These are phyloP conservation scores for Anagrus nilaparvatae DNA, from an alignment of 1,140 invertebrate genomes.

Conservation along the genomic window DNA sequence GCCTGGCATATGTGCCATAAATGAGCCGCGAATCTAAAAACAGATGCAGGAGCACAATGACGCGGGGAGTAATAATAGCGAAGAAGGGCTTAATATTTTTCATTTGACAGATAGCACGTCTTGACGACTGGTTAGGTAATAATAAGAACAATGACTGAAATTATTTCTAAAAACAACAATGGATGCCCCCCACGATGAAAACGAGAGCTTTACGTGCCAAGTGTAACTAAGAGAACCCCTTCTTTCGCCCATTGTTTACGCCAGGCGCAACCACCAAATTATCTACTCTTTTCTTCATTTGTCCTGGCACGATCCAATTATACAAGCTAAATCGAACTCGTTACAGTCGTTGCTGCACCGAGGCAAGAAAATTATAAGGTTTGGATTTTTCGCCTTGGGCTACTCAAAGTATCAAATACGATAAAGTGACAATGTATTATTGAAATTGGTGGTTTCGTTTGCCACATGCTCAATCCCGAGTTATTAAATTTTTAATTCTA, in stretches of 20 bases:
- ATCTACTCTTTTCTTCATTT: slow-evolving; percentile 12
- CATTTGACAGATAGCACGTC: too few species aligned
- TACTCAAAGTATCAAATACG: too few species aligned
- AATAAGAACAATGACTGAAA: slow-evolving; percentile 40
- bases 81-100: too few species aligned
- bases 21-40: background rate
- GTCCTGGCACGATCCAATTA: too few species aligned
- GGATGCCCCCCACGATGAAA: slow-evolving; percentile 40
- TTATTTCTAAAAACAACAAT: too few species aligned
- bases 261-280: slow-evolving; percentile 12
- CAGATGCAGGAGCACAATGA: background rate
- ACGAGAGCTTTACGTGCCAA: slow-evolving; percentile 38
- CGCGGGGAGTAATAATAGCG: slow-evolving; percentile 9
- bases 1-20: too few species aligned
- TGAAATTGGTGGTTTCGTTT: slow-evolving; percentile 30
- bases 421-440: slow-evolving; percentile 31
- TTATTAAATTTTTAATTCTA: too few species aligned
- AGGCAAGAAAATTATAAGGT: too few species aligned
- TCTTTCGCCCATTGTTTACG: slow-evolving; percentile 28
- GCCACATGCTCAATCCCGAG: slow-evolving; percentile 28
- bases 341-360: background rate
- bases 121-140: too few species aligned
- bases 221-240: slow-evolving; percentile 33
- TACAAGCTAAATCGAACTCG: too few species aligned
- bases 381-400: too few species aligned